phyloP scores from a whole-genome alignment of 2,888 invertebrate species.

The Glyphotaelius pellucidus region DNA sequence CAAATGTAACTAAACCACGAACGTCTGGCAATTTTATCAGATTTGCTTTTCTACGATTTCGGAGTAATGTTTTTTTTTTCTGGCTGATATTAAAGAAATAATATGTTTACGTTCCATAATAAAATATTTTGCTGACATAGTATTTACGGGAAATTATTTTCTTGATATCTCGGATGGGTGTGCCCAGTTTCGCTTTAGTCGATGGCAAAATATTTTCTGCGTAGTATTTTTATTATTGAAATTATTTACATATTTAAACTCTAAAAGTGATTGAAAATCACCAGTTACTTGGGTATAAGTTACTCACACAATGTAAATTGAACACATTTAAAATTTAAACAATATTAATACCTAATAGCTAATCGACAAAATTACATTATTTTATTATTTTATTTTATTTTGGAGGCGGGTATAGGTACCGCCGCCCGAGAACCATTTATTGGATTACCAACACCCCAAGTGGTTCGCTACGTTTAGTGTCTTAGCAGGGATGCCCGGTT shows the following conservation, averaged over 20 bases:
- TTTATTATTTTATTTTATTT: too few species aligned
- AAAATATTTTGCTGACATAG: neutral
- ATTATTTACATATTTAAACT: neutral
- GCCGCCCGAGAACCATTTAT: too few species aligned
- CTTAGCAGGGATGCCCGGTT: too few species aligned
- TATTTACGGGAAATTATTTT: neutral
- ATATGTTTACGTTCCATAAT: neutral
- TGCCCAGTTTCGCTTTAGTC: neutral
- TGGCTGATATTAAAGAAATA: neutral
- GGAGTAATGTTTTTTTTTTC: neutral
- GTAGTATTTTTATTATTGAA: neutral
- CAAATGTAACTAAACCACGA: neutral
- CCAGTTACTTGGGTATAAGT: neutral
- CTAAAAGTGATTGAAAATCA: neutral
- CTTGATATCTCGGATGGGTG: too few species aligned
- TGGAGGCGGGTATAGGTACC: too few species aligned
- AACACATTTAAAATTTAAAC: too few species aligned
- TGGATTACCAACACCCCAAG: too few species aligned
- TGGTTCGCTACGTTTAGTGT: too few species aligned
- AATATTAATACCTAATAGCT: too few species aligned
- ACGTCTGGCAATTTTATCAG: neutral
- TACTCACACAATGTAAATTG: too few species aligned
- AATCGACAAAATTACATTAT: too few species aligned
- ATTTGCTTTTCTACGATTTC: neutral
- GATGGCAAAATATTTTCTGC: neutral